Evolutionary conservation across 2,888 invertebrate genomes (phyloP).

Genomic region (Plagiodera versicolora): DNA sequence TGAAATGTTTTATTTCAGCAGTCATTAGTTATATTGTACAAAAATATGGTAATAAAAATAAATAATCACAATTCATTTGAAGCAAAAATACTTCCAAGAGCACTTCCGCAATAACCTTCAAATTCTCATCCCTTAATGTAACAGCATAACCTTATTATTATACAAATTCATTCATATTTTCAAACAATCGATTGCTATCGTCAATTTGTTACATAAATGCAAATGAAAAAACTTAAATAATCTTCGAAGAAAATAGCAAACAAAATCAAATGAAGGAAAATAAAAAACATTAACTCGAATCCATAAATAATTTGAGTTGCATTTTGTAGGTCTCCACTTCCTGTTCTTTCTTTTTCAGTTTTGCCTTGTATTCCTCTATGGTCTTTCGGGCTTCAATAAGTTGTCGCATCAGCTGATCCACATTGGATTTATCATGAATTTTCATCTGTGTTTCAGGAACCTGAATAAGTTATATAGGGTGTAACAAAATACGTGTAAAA

Average conservation of each 20-base stretch:
- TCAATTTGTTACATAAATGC: too few species aligned
- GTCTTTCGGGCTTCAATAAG: conserved; percentile 48
- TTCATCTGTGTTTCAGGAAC: conserved; percentile 11
- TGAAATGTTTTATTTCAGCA: not conserved
- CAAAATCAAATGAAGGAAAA: too few species aligned
- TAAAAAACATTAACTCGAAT: conserved; percentile 35
- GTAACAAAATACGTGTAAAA: not conserved
- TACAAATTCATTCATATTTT: too few species aligned
- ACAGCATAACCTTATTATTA: too few species aligned
- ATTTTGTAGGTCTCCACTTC: conserved; percentile 50
- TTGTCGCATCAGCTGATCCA: conserved; percentile 46
- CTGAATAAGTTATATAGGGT: not conserved
- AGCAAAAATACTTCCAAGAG: too few species aligned
- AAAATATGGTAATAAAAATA: not conserved
- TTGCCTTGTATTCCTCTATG: conserved; percentile 50
- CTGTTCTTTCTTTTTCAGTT: conserved; percentile 42
- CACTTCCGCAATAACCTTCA: too few species aligned
- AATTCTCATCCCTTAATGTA: too few species aligned
- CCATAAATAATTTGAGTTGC: conserved; percentile 45
- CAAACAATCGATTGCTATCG: too few species aligned
- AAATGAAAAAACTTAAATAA: too few species aligned
- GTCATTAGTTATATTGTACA: not conserved
- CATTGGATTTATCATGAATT: conserved; percentile 31
- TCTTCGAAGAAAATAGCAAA: too few species aligned
- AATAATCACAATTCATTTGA: not conserved